Evolutionary conservation across 2,113 vertebrate species (phyloP).

Genomic region (Engraulis encrasicolus): DNA sequence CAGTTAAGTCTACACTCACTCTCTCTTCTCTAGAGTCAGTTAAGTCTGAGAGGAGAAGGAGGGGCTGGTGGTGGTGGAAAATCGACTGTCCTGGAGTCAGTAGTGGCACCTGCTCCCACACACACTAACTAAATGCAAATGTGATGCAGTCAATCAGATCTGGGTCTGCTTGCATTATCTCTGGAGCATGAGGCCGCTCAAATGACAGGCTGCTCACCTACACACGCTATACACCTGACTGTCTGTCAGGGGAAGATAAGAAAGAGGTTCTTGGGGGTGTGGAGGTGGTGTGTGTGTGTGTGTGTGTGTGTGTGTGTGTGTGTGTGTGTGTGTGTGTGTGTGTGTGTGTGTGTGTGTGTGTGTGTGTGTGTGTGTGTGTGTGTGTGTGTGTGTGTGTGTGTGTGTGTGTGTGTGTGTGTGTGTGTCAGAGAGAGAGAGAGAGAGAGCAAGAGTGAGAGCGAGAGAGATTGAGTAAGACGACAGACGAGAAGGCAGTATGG

Average conservation of each 20-base stretch:
- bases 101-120: conserved; percentile 4
- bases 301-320: too few species aligned
- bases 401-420: too few species aligned
- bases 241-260: conserved; percentile 3
- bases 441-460: not conserved
- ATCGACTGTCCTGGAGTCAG: not conserved
- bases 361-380: too few species aligned
- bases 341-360: too few species aligned
- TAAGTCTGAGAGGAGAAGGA: not conserved
- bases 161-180: not conserved
- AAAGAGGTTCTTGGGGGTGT: not conserved
- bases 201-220: not conserved
- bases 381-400: too few species aligned
- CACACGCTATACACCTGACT: conserved; percentile 30
- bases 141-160: not conserved
- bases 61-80: not conserved
- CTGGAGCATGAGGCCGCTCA: not conserved
- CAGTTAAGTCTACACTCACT: not conserved
- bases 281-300: too few species aligned
- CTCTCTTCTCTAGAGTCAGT: not conserved
- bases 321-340: too few species aligned
- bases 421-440: not conserved
- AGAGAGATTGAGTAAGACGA: not conserved
- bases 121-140: conserved; percentile 4
- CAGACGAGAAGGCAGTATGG: too few species aligned